Evolutionary conservation across 2,797 vertebrate genomes (phyloP).

Genomic region (Anguilla anguilla): DNA sequence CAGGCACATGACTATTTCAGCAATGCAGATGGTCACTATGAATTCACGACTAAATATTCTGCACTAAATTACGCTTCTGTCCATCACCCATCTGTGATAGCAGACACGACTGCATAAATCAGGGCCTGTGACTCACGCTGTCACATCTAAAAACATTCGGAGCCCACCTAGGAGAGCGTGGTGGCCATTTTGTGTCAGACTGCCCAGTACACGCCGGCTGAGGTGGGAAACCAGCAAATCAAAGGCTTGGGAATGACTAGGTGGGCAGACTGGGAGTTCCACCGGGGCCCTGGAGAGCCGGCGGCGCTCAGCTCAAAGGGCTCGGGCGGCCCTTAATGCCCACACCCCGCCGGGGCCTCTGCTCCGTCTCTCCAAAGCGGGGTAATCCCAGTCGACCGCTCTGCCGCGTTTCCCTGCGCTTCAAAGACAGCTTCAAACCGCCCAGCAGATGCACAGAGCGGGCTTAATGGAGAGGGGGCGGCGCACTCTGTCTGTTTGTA

Average conservation of each 20-base stretch:
- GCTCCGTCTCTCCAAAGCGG: neutral
- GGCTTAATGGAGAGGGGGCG: neutral
- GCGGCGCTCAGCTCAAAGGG: neutral
- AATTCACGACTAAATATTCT: no score
- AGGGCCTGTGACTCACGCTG: neutral
- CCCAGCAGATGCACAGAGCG: neutral
- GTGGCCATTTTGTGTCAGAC: neutral
- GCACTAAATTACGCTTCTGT: no score
- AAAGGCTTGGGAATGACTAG: neutral
- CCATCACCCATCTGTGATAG: neutral
- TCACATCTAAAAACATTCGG: neutral
- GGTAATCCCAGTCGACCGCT: neutral
- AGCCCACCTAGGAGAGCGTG: neutral
- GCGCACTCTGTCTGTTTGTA: neutral
- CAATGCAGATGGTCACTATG: no score
- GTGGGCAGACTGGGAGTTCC: neutral
- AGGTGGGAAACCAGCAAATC: neutral
- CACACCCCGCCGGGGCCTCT: no score
- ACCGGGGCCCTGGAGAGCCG: neutral
- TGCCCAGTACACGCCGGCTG: neutral
- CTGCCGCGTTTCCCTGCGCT: neutral
- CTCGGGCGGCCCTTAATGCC: no score
- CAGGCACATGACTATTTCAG: no score
- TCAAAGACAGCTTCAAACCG: neutral
- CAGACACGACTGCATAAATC: neutral